A percentile compares a stretch with the other conserved stretches of the same genome.
These are phyloP conservation scores for Paelopatides confundens DNA, from an alignment of 53 echinoderm and acorn worm species.

Conservation along the genomic window DNA sequence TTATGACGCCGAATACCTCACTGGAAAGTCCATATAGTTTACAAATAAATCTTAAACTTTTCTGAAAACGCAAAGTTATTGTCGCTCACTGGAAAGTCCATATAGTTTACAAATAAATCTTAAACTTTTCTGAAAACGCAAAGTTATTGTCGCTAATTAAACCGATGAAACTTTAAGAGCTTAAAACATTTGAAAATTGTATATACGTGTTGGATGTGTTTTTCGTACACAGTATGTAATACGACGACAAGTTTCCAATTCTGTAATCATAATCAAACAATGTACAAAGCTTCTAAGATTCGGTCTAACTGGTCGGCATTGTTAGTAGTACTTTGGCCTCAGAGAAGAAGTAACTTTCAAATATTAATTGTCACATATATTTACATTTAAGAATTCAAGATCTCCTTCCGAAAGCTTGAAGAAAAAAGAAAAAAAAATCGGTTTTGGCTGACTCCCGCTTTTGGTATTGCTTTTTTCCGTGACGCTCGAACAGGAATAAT, in stretches of 20 bases:
- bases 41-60: not conserved
- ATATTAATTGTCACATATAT: not conserved
- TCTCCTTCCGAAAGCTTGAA: not conserved
- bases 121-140: too few species aligned
- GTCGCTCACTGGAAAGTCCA: too few species aligned
- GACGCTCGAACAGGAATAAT: not conserved
- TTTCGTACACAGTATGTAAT: too few species aligned
- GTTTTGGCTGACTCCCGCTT: not conserved
- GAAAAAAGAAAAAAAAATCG: not conserved
- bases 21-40: not conserved
- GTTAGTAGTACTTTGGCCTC: constrained; percentile 38
- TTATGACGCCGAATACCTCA: not conserved
- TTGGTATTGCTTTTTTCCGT: not conserved
- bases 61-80: too few species aligned
- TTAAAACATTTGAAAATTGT: too few species aligned
- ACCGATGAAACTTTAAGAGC: too few species aligned
- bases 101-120: too few species aligned
- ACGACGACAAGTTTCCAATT: too few species aligned
- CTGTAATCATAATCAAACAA: too few species aligned
- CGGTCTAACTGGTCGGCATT: not conserved
- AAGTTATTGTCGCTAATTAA: too few species aligned
- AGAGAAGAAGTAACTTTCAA: not conserved
- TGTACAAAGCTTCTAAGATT: too few species aligned
- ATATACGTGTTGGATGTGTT: too few species aligned
- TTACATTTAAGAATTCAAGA: not conserved